Percentiles rank a stretch among this genome's conserved stretches.
Conservation (phyloP, 2,888 invertebrate genomes). For the Silvanus unidentatus region DNA sequence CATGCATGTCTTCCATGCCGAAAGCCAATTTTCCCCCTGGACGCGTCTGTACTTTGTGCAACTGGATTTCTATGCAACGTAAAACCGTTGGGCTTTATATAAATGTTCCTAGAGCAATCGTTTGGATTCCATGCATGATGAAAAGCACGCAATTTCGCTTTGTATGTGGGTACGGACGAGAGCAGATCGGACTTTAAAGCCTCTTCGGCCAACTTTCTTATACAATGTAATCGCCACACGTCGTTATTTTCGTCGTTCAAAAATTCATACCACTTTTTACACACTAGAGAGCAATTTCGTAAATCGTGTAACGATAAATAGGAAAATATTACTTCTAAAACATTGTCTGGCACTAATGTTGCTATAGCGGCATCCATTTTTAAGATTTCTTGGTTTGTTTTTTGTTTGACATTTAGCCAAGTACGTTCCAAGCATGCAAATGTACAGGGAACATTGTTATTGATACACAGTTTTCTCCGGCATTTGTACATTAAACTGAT, state of each 20-base stretch:
- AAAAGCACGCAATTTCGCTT: slow-evolving; percentile 88
- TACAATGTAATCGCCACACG: slow-evolving; percentile 89
- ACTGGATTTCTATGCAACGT: slow-evolving; percentile 97
- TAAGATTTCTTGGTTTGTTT: slow-evolving; percentile 5
- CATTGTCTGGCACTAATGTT: slow-evolving; percentile 67
- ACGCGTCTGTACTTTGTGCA: slow-evolving; percentile 96
- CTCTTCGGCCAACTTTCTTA: slow-evolving; percentile 79
- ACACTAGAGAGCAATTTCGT: slow-evolving; percentile 83
- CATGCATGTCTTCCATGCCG: slow-evolving; percentile 89
- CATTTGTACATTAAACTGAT: too few relatives aligned
- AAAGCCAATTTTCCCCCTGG: slow-evolving; percentile 83
- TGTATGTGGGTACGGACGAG: slow-evolving; percentile 81
- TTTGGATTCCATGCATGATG: slow-evolving; percentile 96
- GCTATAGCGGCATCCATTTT: slow-evolving; percentile 54
- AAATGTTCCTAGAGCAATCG: slow-evolving; percentile 95
- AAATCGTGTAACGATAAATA: slow-evolving; percentile 83
- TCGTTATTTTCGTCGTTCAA: slow-evolving; percentile 91
- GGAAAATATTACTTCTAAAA: slow-evolving; percentile 86
- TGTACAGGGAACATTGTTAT: too few relatives aligned
- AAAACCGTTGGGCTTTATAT: slow-evolving; percentile 93
- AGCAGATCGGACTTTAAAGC: slow-evolving; percentile 86
- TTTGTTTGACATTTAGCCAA: slow-evolving; percentile 16
- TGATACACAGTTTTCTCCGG: too few relatives aligned
- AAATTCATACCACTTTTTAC: slow-evolving; percentile 87
- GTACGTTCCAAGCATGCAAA: too few relatives aligned